Evolutionary conservation across 2,888 invertebrate species (phyloP), one percentile per base, ranked within the genome.

Genomic region (Cheilosia pagana): DNA sequence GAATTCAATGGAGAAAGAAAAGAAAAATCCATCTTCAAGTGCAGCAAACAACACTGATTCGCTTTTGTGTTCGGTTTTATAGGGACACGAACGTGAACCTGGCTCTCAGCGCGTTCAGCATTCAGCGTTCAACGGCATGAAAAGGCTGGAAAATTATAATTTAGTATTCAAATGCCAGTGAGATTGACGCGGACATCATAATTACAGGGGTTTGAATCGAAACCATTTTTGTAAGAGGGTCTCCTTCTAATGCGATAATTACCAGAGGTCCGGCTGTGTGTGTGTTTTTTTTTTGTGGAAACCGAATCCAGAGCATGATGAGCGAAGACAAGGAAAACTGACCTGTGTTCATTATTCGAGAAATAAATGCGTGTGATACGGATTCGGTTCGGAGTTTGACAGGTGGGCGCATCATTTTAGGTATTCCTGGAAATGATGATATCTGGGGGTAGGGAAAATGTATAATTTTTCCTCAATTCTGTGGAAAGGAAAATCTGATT

Each of bases 151-250:
- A 85, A 79, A 85, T 85, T 71, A 81, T 85, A 81, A 85, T 85
- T 85, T 81, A 76, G 81, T 85, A 85, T 85, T 85, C 85, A 85
- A 85, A 85, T 85, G 85, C 81, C 75, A 85, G 67, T 28, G 55
- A 71, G 81, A 81, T 85, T 79, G 85, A 85, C 85, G 79, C 57
- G 79, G 81, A 85, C 81, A 81, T 79, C 85, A 79, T 85, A 85
- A 85, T 85, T 85, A 85, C 68, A 85, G 85, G 85, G 85, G 62
- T 75, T 74, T 74, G 65, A 67, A 63, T 48, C 19, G n/a, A 57
- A 45, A 71, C 41, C 50, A 45, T 57, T 35, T 21, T 25, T 14
- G 23, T 43, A 23, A 48, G 48, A 52, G 60, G 55, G 76, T 76
- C 67, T 57, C 35, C 50, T 77, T 72, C 68, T 83, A 83, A 78